These are phyloP conservation scores for Oriolus oriolus DNA, from an alignment of 2,113 vertebrate genomes.

Conservation along the genomic window DNA sequence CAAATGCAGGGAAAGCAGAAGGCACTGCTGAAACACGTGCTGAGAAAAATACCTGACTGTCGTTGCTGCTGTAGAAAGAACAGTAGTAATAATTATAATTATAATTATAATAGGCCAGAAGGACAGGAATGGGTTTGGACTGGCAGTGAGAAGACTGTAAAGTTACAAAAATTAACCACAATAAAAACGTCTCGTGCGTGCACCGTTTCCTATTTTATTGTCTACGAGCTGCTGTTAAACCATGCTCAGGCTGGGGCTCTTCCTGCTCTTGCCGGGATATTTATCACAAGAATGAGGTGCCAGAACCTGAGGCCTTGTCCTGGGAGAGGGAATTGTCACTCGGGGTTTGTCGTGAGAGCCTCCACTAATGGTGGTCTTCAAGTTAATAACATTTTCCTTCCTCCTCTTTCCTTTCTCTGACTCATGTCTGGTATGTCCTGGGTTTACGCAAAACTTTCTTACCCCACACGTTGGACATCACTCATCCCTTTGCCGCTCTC, in stretches of 20 bases:
- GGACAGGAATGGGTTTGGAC: neutral
- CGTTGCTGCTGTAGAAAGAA: neutral
- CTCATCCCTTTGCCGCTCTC: neutral
- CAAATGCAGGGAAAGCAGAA: conserved; percentile 10
- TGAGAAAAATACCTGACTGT: neutral
- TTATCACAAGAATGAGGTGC: conserved; percentile 45
- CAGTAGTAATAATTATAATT: neutral
- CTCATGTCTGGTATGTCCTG: neutral
- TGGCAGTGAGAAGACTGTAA: neutral
- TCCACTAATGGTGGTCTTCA: neutral
- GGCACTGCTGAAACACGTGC: conserved; percentile 7
- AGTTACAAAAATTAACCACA: neutral
- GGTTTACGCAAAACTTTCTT: neutral
- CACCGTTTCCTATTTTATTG: conserved; percentile 21
- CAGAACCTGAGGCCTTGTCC: neutral
- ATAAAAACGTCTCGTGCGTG: neutral
- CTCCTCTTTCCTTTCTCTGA: neutral
- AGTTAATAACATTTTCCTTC: neutral
- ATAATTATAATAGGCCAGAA: neutral
- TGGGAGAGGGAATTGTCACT: neutral
- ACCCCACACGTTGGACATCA: neutral
- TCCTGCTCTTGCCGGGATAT: conserved; percentile 23
- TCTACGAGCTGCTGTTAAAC: conserved; percentile 1
- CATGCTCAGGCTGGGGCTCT: neutral
- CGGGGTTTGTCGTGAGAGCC: neutral